A percentile compares a stretch with the other conserved stretches of the same genome.
These are phyloP conservation scores for Momotus momota DNA, from an alignment of 2,797 vertebrate species.

Conservation along the genomic window DNA sequence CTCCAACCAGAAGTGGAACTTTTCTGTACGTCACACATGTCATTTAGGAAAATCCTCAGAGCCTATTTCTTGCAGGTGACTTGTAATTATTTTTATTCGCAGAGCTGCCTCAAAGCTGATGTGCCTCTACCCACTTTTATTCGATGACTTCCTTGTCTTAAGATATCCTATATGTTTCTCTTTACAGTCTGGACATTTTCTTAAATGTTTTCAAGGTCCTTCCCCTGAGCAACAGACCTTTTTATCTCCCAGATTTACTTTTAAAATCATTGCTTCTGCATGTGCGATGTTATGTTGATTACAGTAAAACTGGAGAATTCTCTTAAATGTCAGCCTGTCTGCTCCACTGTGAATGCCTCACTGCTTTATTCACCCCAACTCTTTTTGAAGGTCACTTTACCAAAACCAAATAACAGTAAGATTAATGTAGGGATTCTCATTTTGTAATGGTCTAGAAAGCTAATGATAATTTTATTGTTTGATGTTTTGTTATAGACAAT, in stretches of 20 bases:
- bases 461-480: constrained; percentile 70
- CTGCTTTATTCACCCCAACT: constrained; percentile 9
- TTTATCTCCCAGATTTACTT: constrained; percentile 35
- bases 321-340: constrained; percentile 56
- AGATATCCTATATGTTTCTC: neutral
- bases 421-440: constrained; percentile 36
- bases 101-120: neutral
- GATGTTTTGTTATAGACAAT: constrained; percentile 54
- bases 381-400: constrained; percentile 63
- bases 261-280: constrained; percentile 37
- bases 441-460: constrained; percentile 36
- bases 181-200: neutral
- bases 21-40: neutral
- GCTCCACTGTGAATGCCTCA: neutral
- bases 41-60: neutral
- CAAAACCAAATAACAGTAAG: constrained; percentile 35
- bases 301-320: constrained; percentile 42
- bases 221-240: neutral
- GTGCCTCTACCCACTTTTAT: neutral
- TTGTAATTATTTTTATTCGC: neutral
- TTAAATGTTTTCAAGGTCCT: neutral
- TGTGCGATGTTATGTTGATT: constrained; percentile 42
- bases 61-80: neutral
- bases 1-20: neutral
- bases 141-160: neutral